Evolutionary conservation across 2,888 invertebrate species (phyloP).

Genomic region (Temnothorax rugatulus): DNA sequence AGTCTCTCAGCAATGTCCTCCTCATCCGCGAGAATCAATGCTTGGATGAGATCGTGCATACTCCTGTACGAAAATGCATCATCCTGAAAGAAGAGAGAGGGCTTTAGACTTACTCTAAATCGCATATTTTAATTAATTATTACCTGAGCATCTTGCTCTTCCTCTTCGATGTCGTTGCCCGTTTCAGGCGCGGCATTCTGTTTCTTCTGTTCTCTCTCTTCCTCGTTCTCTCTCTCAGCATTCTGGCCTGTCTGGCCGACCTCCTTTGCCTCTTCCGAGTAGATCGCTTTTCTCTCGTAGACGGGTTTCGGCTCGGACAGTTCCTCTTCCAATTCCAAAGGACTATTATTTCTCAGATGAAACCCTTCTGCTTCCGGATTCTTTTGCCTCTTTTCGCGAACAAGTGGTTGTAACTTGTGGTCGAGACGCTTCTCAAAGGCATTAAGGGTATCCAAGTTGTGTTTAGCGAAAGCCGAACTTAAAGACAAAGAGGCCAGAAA

Average conservation of each 20-base stretch:
- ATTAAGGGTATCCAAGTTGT: background rate
- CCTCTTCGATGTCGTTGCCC: background rate
- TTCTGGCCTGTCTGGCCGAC: background rate
- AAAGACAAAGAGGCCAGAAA: conserved; percentile 21
- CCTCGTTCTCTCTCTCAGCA: background rate
- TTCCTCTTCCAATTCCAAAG: conserved; percentile 3
- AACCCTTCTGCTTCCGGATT: background rate
- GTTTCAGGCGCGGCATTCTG: background rate
- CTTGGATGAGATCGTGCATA: conserved; percentile 39
- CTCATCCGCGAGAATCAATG: conserved; percentile 27
- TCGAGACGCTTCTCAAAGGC: background rate
- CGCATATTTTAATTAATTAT: background rate
- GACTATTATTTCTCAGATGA: background rate
- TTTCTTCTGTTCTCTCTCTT: background rate
- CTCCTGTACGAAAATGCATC: conserved; percentile 8
- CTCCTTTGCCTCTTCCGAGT: background rate
- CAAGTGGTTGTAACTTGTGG: background rate
- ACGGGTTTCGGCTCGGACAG: background rate
- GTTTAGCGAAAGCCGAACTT: background rate
- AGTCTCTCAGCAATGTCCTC: conserved; percentile 10
- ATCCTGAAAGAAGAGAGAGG: conserved; percentile 7
- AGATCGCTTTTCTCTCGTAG: background rate
- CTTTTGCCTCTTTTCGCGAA: conserved; percentile 28
- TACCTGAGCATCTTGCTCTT: conserved; percentile 21
- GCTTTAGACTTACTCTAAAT: background rate